Evolutionary conservation across 2,888 invertebrate genomes (phyloP), one percentile per base, ranked within the genome.

Genomic region (Pseudolycoriella hygida): DNA sequence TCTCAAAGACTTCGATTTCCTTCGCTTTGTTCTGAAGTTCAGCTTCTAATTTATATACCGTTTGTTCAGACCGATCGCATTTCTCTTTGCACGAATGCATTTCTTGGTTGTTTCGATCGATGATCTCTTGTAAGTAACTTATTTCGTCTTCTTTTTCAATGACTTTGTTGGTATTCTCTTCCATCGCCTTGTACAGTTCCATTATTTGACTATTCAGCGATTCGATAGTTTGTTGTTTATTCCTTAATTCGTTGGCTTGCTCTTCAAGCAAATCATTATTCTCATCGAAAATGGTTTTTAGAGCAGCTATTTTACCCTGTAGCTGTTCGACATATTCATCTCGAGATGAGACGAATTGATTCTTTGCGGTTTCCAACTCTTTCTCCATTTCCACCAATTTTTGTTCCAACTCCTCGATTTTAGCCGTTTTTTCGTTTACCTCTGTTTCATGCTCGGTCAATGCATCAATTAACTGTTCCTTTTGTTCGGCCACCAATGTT

Each of bases 161-260:
- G 20, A 67, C 55, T 45, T 64, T 57, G 34, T 64, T 66, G 46
- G 74, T 67, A 53, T 70, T 68, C 49, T 73, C 71, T 44, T 69
- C 61, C 49, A 80, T 61, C 50, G 66, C 70, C 39, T 67, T 67
- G 49, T 75, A 76, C 50, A 81, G 59, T 20, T 70, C 67, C 39
- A 69, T 67, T 3, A 73, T 59, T 50, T 69, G 61, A 10, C 58
- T 58, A 52, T 75, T 76, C 51, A 80, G 71, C 48, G 75, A 70
- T 48, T 72, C 70, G 43, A 79, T 75, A 1, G 76, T 70, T 52
- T 73, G 70, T 62, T 77, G 67, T 60, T 71, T 65, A 40, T 73
- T 58, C 43, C 70, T 66, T 44, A 74, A 57, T 51, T 74, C 62
- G 11, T 56, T 53, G 17, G 48, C 39, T 2, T 58, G 51, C 49